These are phyloP conservation scores for Harpalus rubripes DNA, from an alignment of 2,888 invertebrate species.

Conservation along the genomic window DNA sequence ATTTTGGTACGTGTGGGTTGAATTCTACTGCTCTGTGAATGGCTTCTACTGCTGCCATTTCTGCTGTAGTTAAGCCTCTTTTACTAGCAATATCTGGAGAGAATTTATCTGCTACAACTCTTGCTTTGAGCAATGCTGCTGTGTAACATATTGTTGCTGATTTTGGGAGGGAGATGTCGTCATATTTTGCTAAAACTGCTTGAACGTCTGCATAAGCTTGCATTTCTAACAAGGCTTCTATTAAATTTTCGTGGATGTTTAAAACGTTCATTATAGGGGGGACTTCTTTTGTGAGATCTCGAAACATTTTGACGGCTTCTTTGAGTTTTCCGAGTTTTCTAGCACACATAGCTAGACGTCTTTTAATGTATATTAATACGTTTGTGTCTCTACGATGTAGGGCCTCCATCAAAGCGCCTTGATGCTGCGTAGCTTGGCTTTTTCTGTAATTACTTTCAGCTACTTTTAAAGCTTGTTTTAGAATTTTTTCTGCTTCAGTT, in stretches of 20 bases:
- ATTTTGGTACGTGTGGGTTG: conserved; percentile 98
- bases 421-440: conserved; percentile 90
- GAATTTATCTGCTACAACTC: conserved; percentile 94
- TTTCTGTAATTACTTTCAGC: conserved; percentile 90
- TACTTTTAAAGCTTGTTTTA: conserved; percentile 90
- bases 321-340: conserved; percentile 95
- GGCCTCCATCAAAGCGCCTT: conserved; percentile 86
- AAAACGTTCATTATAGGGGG: conserved; percentile 96
- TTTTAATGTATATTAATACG: conserved; percentile 95
- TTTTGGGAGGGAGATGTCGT: conserved; percentile 95
- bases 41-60: conserved; percentile 95
- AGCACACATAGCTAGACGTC: conserved; percentile 98
- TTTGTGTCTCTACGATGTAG: conserved; percentile 93
- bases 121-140: conserved; percentile 94
- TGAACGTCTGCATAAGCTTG: conserved; percentile 98
- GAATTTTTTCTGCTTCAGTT: conserved; percentile 89
- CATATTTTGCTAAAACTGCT: conserved; percentile 94
- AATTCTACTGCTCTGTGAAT: conserved; percentile 98
- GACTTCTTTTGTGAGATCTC: conserved; percentile 97
- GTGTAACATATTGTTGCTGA: conserved; percentile 97
- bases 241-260: conserved; percentile 96
- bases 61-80: conserved; percentile 90
- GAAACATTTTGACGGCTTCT: conserved; percentile 97
- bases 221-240: conserved; percentile 96
- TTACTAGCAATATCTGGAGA: conserved; percentile 91